Evolutionary conservation across 2,113 vertebrate species (phyloP), one percentile per base, ranked within the genome.

Genomic region (Peromyscus maniculatus): DNA sequence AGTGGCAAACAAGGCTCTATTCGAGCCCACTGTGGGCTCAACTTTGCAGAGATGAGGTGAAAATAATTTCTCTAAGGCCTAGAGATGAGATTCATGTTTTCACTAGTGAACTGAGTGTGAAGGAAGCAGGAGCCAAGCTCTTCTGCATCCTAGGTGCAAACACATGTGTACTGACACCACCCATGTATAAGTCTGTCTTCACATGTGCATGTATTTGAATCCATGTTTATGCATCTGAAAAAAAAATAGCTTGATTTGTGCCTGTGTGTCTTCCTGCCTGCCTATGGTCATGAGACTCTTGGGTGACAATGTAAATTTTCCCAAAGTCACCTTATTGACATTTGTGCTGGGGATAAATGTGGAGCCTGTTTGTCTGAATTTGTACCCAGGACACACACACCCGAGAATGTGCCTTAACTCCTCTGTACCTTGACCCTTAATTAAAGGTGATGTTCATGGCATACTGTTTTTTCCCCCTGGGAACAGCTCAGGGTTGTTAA

Each of bases 131-230:
- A 31, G 4, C 31, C 49, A 33, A 69, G 9, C 13, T 57, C 59
- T 46, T 10, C 15, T n/a, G 5, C 43, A 17, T 66, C 57, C 57
- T 46, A 62, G 22, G 26, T 49, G 28, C 4, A 33, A 74, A 21
- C 9, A 6, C 0, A 5, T 21, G 28, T 1, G 0, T 9, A 22
- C 57, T 78, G 7, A 21, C 24, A 55, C 4, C n/a, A 39, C 8
- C 71, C 33, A 26, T 9, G 33, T 24, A 15, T 11, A 16, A 5
- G 11, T 71, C 64, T 71, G 31, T 52, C 66, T 36, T 71, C 21
- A 7, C 7, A n/a, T 16, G 33, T 72, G 46, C 43, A 26, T n/a
- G 6, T 16, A 52, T 46, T 6, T n/a, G 26, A n/a, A 52, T 55
- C 21, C 49, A 55, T 72, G 21, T 88, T n/a, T 55, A 1, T n/a